Evolutionary conservation across 2,888 invertebrate species (phyloP).

Genomic region (Eristalinus sepulchralis): DNA sequence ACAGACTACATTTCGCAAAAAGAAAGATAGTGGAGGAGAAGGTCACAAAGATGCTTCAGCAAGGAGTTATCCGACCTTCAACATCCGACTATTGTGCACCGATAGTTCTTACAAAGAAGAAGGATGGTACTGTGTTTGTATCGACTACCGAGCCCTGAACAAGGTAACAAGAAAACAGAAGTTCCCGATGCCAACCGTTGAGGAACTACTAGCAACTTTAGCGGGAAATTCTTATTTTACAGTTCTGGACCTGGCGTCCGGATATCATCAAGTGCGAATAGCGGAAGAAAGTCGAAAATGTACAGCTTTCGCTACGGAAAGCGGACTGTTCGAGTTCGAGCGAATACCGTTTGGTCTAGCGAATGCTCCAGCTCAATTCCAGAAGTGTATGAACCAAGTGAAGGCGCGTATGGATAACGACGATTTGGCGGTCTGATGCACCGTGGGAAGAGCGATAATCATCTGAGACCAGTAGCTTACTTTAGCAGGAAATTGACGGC

Average conservation of each 20-base stretch:
- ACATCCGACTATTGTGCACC: slow-evolving; percentile 12
- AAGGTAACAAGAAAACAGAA: neutral
- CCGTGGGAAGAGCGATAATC: neutral
- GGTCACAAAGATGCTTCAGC: neutral
- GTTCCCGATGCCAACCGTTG: neutral
- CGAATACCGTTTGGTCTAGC: slow-evolving; percentile 36
- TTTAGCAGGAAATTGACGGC: slow-evolving; percentile 6
- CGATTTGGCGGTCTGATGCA: slow-evolving; percentile 6
- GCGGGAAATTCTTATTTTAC: neutral
- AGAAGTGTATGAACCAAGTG: slow-evolving; percentile 36
- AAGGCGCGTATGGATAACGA: slow-evolving; percentile 20
- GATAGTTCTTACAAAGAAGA: slow-evolving; percentile 16
- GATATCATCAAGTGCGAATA: slow-evolving; percentile 31
- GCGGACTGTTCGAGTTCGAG: slow-evolving; percentile 35
- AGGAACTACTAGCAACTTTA: neutral
- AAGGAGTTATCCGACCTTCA: neutral
- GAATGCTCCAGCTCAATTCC: slow-evolving; percentile 39
- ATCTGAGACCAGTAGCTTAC: slow-evolving; percentile 11
- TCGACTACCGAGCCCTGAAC: slow-evolving; percentile 8
- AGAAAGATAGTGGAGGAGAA: slow-evolving; percentile 12
- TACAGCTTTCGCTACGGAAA: slow-evolving; percentile 34
- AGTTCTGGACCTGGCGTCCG: slow-evolving; percentile 24
- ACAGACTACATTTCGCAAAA: neutral
- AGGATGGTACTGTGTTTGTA: slow-evolving; percentile 30
- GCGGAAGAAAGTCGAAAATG: slow-evolving; percentile 6